phyloP scores from a whole-genome alignment of 2,797 vertebrate genomes.

The Coccyzus lansbergi region DNA sequence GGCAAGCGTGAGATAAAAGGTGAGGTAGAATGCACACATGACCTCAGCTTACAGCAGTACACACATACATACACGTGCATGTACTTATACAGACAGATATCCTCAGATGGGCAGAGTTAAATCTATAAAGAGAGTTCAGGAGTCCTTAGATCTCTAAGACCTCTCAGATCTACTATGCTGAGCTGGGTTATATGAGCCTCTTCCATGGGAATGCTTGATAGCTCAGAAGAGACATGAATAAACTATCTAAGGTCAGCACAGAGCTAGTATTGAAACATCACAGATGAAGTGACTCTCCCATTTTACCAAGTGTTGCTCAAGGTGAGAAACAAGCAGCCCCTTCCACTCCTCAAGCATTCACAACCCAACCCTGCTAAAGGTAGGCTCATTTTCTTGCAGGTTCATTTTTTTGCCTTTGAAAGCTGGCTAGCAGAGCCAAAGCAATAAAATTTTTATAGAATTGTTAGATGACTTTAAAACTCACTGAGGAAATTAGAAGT shows the following conservation, averaged over 20 bases:
- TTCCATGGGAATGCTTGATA: neutral
- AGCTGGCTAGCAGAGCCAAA: neutral
- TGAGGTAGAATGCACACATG: neutral
- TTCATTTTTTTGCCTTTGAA: neutral
- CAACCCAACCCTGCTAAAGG: neutral
- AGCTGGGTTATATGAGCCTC: neutral
- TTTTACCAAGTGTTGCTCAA: neutral
- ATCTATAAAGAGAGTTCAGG: neutral
- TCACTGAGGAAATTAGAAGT: rapidly evolving
- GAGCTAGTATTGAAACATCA: neutral
- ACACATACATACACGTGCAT: rapidly evolving
- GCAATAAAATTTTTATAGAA: neutral
- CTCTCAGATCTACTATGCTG: neutral
- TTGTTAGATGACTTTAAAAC: neutral
- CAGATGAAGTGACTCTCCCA: neutral
- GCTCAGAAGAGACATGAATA: neutral
- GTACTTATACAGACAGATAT: neutral
- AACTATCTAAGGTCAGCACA: neutral
- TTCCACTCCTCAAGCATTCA: neutral
- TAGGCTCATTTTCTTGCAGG: neutral
- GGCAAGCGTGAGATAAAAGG: conserved; percentile 16
- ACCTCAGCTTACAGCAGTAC: neutral
- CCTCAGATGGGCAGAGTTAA: neutral
- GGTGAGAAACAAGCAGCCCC: neutral
- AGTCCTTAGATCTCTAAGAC: neutral